Base-by-base conservation (phyloP, 1,140 invertebrate genomes). In the Drosophila pallidifrons region DNA sequence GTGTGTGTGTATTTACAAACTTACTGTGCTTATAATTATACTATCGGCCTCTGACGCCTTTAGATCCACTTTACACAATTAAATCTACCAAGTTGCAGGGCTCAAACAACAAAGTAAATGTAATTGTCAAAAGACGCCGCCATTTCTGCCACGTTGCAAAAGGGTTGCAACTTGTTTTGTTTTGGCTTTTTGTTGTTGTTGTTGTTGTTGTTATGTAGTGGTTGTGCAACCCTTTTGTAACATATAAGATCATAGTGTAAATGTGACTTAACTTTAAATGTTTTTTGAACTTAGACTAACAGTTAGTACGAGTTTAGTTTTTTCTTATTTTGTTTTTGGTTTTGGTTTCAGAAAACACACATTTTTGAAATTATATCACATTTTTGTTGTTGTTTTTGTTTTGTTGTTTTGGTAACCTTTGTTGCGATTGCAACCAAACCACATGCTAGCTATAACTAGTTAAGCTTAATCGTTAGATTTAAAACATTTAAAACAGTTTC, bases 311-410 rank as follows among this genome's bases (percentile, higher is more conserved):
- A 59, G 64, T 51, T 74, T 41, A 60, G 57, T 30, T 38, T 38
- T 38, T 3, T 1, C 10, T 11, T 38, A 3, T 3, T 38, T 38
- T 38, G 0, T 10, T 38, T 38, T 38, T 38, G 35, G 35, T 8
- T 74, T 68, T 55, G 30, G 13, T 74, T 59, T 67, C 68, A 79
- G 78, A 81, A 85, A 89, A 67, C 71, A 47, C 61, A 90, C 75
- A 88, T 88, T 88, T 88, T 88, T 89, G 68, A 88, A 88, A 88
- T 88, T 76, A 88, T 88, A 88, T 88, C 85, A 88, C 85, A 88
- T 75, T 85, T 83, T 77, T 74, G 32, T 43, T 73, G 38, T 63
- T 15, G 13, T 60, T 67, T 75, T 55, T 38, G 35, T 38, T 38
- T 38, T 79, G 30, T 70, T 10, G 5, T 65, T 67, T 75, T 82